A percentile compares a stretch with the other conserved stretches of the same genome.
Conservation (phyloP, 2,113 vertebrate genomes). For the Oceanodroma tethys region DNA sequence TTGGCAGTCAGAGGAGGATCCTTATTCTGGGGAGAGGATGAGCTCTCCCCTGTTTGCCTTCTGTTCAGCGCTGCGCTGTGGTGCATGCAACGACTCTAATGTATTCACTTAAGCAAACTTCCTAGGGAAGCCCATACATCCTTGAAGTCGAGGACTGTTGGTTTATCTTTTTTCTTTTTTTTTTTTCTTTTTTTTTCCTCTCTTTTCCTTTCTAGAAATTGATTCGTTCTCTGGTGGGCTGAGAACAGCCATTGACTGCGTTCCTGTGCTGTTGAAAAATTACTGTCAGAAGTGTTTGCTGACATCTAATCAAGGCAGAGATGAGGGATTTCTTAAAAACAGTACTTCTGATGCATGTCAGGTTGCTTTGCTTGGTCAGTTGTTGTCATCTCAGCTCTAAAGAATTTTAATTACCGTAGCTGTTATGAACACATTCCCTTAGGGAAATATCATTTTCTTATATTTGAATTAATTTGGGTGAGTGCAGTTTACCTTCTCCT, state of each 20-base stretch:
- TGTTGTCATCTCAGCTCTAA: slow-evolving; percentile 40
- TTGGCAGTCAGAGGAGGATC: neutral
- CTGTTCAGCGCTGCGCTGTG: neutral
- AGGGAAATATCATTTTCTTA: slow-evolving; percentile 16
- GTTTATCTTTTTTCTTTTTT: accelerated
- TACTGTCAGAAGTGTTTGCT: slow-evolving; percentile 22
- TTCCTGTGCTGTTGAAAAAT: slow-evolving; percentile 23
- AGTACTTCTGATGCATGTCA: slow-evolving; percentile 16
- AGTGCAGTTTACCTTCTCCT: neutral
- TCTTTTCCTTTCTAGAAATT: slow-evolving; percentile 20
- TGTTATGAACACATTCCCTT: neutral
- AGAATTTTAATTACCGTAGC: slow-evolving; percentile 50
- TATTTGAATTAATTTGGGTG: slow-evolving; percentile 23
- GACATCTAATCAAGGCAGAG: slow-evolving; percentile 43
- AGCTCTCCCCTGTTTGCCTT: neutral
- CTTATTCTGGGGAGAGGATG: neutral
- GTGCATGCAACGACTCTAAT: neutral
- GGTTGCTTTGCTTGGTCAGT: slow-evolving; percentile 45
- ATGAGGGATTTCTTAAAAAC: slow-evolving; percentile 40
- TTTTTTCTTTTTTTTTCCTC: neutral
- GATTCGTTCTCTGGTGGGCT: neutral
- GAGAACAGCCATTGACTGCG: neutral
- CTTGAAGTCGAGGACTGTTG: neutral
- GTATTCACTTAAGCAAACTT: neutral
- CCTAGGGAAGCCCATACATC: neutral